These are phyloP conservation scores for Bombus cullumanus DNA, from an alignment of 1,140 invertebrate genomes.

Conservation along the genomic window DNA sequence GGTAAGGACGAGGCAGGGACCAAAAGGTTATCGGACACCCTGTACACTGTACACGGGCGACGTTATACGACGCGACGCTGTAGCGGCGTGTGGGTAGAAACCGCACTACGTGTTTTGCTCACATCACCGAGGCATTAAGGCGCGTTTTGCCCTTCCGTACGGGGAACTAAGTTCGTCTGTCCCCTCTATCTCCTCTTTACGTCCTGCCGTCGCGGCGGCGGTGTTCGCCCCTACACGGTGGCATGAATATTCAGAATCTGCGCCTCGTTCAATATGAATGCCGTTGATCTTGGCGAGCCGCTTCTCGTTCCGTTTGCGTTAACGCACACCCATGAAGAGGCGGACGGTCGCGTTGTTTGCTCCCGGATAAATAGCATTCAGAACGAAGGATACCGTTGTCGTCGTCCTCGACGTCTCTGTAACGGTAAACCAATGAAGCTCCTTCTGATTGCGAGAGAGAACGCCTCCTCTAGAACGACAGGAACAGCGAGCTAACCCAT, in stretches of 20 bases:
- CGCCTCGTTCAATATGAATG: conserved; percentile 81
- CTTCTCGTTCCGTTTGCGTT: conserved; percentile 72
- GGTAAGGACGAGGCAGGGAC: neutral
- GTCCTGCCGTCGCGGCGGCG: conserved; percentile 36
- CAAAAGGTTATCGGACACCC: conserved; percentile 55
- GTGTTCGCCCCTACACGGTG: conserved; percentile 70
- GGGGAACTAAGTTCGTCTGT: conserved; percentile 59
- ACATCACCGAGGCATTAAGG: conserved; percentile 67
- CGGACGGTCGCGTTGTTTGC: conserved; percentile 54
- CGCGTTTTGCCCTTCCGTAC: conserved; percentile 72
- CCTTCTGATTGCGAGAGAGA: conserved; percentile 31
- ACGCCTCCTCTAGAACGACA: neutral
- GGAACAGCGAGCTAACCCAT: neutral
- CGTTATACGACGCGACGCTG: conserved; percentile 45
- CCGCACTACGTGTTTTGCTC: conserved; percentile 71
- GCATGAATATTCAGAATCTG: conserved; percentile 81
- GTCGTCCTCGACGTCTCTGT: neutral
- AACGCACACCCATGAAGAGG: conserved; percentile 59
- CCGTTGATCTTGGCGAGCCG: conserved; percentile 78
- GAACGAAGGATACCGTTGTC: conserved; percentile 47
- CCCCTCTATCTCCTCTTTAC: conserved; percentile 49
- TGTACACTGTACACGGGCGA: conserved; percentile 25
- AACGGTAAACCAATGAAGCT: conserved; percentile 12
- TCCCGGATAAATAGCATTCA: conserved; percentile 74
- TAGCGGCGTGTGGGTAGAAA: conserved; percentile 48